Percentiles rank a stretch among this genome's conserved stretches.
These are phyloP conservation scores for Hystrix cristata DNA, from an alignment of 2,113 vertebrate species.

Conservation along the genomic window DNA sequence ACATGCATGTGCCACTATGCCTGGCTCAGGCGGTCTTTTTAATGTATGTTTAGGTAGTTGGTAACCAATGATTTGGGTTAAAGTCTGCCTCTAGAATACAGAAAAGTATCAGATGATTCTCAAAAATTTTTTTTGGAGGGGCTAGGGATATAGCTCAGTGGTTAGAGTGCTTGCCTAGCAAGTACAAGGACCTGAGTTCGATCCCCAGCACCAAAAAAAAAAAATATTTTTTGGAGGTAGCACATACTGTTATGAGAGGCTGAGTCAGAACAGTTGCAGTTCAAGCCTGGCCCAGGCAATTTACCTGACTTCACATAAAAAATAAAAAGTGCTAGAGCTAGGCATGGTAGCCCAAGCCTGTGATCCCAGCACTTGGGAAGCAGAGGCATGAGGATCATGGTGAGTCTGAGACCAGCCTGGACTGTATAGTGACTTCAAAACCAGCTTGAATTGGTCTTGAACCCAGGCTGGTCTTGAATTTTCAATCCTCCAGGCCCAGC, in stretches of 20 bases:
- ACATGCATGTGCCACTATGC: too few species aligned
- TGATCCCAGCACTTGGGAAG: background rate
- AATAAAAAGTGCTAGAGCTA: background rate
- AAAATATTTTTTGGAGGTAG: background rate
- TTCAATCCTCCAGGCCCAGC: too few species aligned
- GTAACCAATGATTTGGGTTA: background rate
- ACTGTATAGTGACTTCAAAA: background rate
- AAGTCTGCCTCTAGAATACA: background rate
- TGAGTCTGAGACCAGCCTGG: background rate
- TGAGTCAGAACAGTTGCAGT: background rate
- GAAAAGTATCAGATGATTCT: constrained; percentile 13
- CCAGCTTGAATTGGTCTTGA: background rate
- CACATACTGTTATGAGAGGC: background rate
- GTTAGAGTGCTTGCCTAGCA: too few species aligned
- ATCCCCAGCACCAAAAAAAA: background rate
- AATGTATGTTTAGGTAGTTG: background rate
- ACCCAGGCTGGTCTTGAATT: too few species aligned
- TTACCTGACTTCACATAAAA: background rate
- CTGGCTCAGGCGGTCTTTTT: background rate
- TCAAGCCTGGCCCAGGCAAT: too few species aligned
- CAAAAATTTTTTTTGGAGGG: background rate
- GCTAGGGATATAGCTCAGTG: too few species aligned
- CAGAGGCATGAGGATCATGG: background rate
- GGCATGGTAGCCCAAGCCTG: background rate
- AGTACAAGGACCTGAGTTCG: too few species aligned